phyloP scores from a whole-genome alignment of 1,140 invertebrate species.

The Tetragonula clypearis region DNA sequence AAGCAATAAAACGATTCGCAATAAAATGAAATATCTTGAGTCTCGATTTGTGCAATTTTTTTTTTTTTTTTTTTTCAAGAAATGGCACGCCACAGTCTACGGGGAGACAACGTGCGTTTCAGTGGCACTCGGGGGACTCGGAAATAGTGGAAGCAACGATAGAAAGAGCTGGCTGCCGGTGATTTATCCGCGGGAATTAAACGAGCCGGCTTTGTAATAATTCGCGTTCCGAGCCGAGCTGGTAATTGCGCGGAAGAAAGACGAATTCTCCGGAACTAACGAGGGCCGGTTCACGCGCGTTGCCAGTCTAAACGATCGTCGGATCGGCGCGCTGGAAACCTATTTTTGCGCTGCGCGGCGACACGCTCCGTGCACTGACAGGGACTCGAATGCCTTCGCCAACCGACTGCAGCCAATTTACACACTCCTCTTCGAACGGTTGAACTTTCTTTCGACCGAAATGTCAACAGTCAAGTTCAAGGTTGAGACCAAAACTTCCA shows the following conservation, averaged over 20 bases:
- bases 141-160: background rate
- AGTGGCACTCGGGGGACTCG: background rate
- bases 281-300: constrained; percentile 52
- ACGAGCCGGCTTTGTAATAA: constrained; percentile 54
- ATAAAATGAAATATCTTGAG: background rate
- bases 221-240: constrained; percentile 35
- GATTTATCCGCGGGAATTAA: constrained; percentile 61
- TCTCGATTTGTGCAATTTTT: too few relatives aligned
- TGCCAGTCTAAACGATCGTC: constrained; percentile 34
- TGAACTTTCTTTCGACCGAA: constrained; percentile 50
- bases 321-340: constrained; percentile 27
- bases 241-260: constrained; percentile 63
- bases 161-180: background rate
- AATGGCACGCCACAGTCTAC: background rate
- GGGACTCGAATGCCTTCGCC: constrained; percentile 40
- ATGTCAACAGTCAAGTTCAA: constrained; percentile 43
- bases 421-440: constrained; percentile 3
- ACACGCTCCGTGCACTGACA: constrained; percentile 21
- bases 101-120: background rate
- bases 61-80: background rate
- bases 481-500: background rate
- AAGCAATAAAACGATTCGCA: too few relatives aligned
- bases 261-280: constrained; percentile 72
- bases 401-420: constrained; percentile 29
- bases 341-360: constrained; percentile 35